Evolutionary conservation across 2,797 vertebrate genomes (phyloP).

Genomic region (Urocyon cinereoargenteus): DNA sequence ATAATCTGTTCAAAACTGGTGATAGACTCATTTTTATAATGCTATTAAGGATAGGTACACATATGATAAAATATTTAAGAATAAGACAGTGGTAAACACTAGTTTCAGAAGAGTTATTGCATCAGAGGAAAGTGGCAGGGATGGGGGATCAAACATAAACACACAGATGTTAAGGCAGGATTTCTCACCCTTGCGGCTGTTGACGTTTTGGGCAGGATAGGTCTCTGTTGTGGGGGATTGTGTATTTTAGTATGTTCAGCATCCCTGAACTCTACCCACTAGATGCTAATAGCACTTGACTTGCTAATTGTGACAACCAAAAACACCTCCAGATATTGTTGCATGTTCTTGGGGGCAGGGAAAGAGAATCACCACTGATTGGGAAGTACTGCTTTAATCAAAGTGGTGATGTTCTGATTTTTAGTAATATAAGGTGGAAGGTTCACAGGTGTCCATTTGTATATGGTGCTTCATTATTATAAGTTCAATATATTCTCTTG

Average conservation of each 20-base stretch:
- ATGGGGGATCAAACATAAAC: not conserved
- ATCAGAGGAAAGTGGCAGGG: not conserved
- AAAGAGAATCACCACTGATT: not conserved
- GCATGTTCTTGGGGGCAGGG: not conserved
- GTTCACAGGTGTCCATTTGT: not conserved
- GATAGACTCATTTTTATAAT: not conserved
- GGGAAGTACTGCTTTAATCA: not conserved
- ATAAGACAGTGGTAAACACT: not conserved
- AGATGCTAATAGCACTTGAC: not conserved
- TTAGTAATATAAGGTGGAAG: not conserved
- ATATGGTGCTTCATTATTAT: not conserved
- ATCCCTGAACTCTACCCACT: not conserved
- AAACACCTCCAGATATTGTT: not conserved
- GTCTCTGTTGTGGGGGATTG: not conserved
- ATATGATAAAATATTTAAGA: not conserved
- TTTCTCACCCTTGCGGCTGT: not conserved
- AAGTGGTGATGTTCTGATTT: not conserved
- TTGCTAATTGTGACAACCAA: not conserved
- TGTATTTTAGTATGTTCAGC: not conserved
- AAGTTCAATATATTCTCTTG: not conserved
- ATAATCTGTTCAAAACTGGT: conserved; percentile 40
- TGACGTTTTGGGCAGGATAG: not conserved
- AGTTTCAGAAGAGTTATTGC: not conserved
- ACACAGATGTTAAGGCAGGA: not conserved
- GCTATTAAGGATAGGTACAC: not conserved